Conservation (phyloP, 2,888 invertebrate genomes). For the Zonitis immaculata region DNA sequence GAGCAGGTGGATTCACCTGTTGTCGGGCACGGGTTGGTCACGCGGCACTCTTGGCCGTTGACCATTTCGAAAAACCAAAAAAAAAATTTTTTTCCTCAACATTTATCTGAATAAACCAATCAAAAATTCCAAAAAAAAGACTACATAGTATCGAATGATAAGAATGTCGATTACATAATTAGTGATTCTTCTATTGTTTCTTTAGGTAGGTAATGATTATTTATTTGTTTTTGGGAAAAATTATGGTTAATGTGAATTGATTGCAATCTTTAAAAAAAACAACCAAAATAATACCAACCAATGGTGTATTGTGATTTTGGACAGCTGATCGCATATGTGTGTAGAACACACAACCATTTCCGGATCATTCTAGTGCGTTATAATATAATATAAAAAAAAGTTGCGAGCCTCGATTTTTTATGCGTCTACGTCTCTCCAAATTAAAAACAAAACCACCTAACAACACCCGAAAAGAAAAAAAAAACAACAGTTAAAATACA, state of each 20-base stretch:
- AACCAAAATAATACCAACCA: background rate
- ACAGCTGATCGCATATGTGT: background rate
- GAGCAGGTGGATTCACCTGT: constrained; percentile 40
- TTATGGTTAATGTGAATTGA: too few relatives aligned
- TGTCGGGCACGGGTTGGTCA: constrained; percentile 31
- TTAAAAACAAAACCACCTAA: too few relatives aligned
- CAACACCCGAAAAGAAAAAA: too few relatives aligned
- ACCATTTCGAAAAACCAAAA: constrained; percentile 12
- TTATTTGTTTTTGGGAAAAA: too few relatives aligned
- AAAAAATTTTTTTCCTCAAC: too few relatives aligned
- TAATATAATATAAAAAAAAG: background rate
- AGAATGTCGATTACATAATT: too few relatives aligned
- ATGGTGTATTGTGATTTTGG: background rate
- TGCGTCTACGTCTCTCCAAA: too few relatives aligned
- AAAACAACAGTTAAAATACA: too few relatives aligned
- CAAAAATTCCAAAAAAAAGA: background rate
- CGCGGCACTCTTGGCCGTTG: constrained; percentile 23
- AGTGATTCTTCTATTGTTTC: too few relatives aligned
- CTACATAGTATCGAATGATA: too few relatives aligned
- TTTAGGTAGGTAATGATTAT: too few relatives aligned
- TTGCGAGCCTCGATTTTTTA: background rate
- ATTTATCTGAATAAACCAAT: background rate
- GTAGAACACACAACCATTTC: background rate
- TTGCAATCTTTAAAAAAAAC: background rate
- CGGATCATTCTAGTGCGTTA: background rate